Evolutionary conservation across 2,888 invertebrate genomes (phyloP).

Genomic region (Nymphalis polychloros): DNA sequence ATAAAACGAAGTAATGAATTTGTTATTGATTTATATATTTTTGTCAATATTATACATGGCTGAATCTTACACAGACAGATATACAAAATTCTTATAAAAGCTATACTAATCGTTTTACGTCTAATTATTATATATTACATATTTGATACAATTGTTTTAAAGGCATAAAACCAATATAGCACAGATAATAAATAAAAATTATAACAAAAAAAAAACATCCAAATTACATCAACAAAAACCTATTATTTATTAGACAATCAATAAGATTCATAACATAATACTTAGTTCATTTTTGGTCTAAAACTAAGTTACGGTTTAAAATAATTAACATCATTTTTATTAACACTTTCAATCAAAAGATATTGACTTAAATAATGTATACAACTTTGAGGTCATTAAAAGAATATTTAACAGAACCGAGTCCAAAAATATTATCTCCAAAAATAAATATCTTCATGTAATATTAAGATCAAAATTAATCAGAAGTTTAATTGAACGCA

Average conservation of each 20-base stretch:
- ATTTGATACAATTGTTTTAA: conserved; percentile 1
- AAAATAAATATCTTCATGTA: too few relatives aligned
- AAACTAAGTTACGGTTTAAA: conserved; percentile 10
- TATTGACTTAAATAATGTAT: too few relatives aligned
- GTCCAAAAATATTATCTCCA: too few relatives aligned
- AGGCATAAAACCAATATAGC: neutral
- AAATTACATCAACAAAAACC: conserved; percentile 1
- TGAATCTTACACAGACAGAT: conserved; percentile 22
- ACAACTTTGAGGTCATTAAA: too few relatives aligned
- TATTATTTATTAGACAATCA: neutral
- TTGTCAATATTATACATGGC: conserved; percentile 19
- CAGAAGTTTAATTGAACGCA: conserved; percentile 1
- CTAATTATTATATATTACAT: conserved; percentile 6
- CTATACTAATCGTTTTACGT: conserved; percentile 9
- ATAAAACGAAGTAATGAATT: conserved; percentile 11
- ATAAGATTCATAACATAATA: conserved; percentile 34
- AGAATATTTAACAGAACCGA: too few relatives aligned
- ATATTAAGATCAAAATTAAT: neutral
- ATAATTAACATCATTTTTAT: neutral
- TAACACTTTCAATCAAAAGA: neutral
- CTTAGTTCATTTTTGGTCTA: conserved; percentile 20
- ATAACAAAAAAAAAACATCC: neutral
- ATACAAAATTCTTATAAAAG: conserved; percentile 31
- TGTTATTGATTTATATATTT: conserved; percentile 18
- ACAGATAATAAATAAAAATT: neutral